These are phyloP conservation scores for Thelaira solivaga DNA, from an alignment of 2,888 invertebrate genomes.

Conservation along the genomic window DNA sequence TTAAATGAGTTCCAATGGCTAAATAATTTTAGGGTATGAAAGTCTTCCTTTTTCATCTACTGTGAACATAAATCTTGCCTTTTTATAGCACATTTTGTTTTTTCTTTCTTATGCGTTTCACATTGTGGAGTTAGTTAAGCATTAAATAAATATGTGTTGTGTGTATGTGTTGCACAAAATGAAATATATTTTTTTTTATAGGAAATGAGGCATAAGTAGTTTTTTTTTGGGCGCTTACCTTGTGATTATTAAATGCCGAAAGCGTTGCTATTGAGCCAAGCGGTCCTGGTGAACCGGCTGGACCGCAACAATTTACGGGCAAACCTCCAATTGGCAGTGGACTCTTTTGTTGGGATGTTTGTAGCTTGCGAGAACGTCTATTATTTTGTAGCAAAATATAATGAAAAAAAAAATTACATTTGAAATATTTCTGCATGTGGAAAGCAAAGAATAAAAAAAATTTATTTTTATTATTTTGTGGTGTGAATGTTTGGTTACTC, in stretches of 20 bases:
- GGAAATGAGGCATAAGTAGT: not conserved
- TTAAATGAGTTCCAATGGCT: conserved; percentile 36
- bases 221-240: conserved; percentile 79
- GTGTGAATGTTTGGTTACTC: conserved; percentile 3
- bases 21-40: conserved; percentile 10
- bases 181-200: not conserved
- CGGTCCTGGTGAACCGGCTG: conserved; percentile 88
- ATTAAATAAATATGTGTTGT: not conserved
- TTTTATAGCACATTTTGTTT: conserved; percentile 16
- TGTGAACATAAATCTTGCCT: conserved; percentile 30
- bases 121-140: not conserved
- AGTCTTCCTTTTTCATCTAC: not conserved
- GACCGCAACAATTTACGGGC: conserved; percentile 88
- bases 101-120: not conserved
- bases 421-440: conserved; percentile 26
- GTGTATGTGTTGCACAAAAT: not conserved
- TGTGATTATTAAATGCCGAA: conserved; percentile 89
- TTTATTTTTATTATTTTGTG: not conserved
- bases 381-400: conserved; percentile 19
- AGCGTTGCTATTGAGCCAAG: conserved; percentile 89
- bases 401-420: conserved; percentile 7
- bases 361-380: conserved; percentile 86
- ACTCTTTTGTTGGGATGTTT: conserved; percentile 82
- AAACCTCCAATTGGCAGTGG: conserved; percentile 84
- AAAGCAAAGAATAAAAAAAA: not conserved